These are phyloP conservation scores for Cuniculus paca DNA, from an alignment of 2,797 vertebrate species.

Conservation along the genomic window DNA sequence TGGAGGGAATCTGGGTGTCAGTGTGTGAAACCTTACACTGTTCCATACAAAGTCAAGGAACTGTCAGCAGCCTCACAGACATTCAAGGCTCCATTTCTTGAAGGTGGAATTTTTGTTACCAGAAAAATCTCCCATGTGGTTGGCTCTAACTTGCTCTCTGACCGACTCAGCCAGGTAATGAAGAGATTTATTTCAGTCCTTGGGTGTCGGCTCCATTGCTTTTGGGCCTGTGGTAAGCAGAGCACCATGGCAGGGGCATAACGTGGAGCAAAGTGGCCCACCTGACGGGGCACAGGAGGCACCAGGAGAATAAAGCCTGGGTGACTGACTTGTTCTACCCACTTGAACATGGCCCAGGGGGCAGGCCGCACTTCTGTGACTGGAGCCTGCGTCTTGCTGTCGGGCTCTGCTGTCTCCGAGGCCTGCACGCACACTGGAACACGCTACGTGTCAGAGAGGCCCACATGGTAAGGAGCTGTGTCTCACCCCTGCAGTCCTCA, in stretches of 20 bases:
- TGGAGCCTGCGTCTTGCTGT: background rate
- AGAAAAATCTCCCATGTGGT: slow-evolving; percentile 27
- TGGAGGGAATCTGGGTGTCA: background rate
- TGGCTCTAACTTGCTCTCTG: background rate
- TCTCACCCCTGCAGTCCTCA: background rate
- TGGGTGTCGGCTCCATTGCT: background rate
- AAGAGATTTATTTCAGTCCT: background rate
- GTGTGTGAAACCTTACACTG: background rate
- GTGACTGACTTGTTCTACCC: background rate
- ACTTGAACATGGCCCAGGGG: background rate
- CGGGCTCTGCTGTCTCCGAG: background rate
- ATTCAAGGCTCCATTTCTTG: background rate
- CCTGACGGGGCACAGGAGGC: background rate
- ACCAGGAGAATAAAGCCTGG: background rate
- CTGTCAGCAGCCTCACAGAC: background rate
- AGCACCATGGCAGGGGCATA: background rate
- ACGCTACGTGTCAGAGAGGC: background rate
- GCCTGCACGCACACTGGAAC: background rate
- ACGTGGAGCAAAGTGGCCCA: background rate
- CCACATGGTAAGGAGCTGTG: background rate
- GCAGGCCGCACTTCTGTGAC: background rate
- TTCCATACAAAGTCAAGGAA: background rate
- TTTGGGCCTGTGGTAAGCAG: background rate
- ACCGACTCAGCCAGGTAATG: background rate
- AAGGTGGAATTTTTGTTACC: slow-evolving; percentile 32